Base-by-base conservation (phyloP, 2,113 vertebrate species). In the Piaya cayana region DNA sequence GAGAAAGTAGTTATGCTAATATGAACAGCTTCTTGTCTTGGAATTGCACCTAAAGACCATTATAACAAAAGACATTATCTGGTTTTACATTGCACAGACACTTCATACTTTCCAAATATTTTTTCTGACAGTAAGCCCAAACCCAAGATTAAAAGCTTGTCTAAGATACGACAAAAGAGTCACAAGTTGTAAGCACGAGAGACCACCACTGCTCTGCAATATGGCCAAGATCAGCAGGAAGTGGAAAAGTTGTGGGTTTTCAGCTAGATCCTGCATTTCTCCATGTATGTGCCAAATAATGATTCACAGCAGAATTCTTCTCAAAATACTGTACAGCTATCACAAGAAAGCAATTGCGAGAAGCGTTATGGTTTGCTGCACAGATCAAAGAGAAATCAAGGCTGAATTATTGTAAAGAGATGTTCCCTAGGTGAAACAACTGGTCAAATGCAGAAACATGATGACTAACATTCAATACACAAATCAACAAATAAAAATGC, bases 161-260 rank as follows among this genome's bases (percentile, higher is more conserved):
- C 32, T 85, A 53, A 89, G 69, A 84, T 68, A 71, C 11, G 19
- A 82, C 47, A 65, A 9, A 76, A 63, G 43, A 62, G 34, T 79
- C 23, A 53, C n/a, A 82, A 86, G 32, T 72, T 29, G 0, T 34
- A 65, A 91, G 11, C 56, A 67, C 27, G 72, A 47, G 20, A 91
- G 59, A 65, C 34, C 71, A 87, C 62, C 62, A 79, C 62, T 65
- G 49, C 32, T 95, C 62, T 76, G 62, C 81, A 95, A 62, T 32
- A 79, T 76, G 74, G 49, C 78, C 70, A 85, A 92, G 70, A 90
- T 53, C 83, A 95, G 93, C 78, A 95, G 87, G 94, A 87, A 43
- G 42, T 64, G 36, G 36, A 84, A 60, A 71, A 86, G 36, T 4
- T 69, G 53, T 69, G 50, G 85, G 65, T 79, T 85, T 79, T 85